Evolutionary conservation across 2,888 invertebrate genomes (phyloP).

Genomic region (Rhagonycha lutea): DNA sequence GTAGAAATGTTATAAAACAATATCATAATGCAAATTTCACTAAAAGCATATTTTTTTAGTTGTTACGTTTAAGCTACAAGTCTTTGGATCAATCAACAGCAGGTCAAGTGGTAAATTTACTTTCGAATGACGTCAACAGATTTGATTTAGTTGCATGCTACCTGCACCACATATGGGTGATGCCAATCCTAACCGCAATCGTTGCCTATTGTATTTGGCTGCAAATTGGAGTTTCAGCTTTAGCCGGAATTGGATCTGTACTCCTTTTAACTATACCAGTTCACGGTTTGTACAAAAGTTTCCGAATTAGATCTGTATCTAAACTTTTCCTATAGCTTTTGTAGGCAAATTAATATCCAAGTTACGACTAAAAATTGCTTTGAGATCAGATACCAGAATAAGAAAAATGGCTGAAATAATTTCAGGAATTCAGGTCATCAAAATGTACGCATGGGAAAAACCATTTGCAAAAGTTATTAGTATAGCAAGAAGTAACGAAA

Average conservation of each 20-base stretch:
- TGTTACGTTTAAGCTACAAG: conserved; percentile 65
- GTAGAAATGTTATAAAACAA: conserved; percentile 55
- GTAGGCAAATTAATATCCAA: conserved; percentile 34
- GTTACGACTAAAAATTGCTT: conserved; percentile 51
- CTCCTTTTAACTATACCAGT: conserved; percentile 57
- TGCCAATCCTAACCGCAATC: conserved; percentile 76
- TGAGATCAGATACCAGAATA: conserved; percentile 64
- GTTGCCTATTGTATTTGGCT: conserved; percentile 75
- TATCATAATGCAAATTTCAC: accelerated
- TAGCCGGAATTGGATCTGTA: conserved; percentile 65
- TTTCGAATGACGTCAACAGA: conserved; percentile 87
- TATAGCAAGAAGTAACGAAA: conserved; percentile 32
- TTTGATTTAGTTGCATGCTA: conserved; percentile 84
- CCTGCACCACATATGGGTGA: conserved; percentile 80
- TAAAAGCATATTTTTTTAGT: conserved; percentile 78
- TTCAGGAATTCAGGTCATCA: conserved; percentile 70
- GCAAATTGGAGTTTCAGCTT: conserved; percentile 63
- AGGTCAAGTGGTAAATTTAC: conserved; percentile 80
- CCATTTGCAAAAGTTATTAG: conserved; percentile 58
- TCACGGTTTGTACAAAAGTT: conserved; percentile 50
- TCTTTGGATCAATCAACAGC: conserved; percentile 80
- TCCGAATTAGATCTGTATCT: not conserved
- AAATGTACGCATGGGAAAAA: conserved; percentile 76
- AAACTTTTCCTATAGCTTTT: conserved; percentile 21
- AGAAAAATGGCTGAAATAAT: conserved; percentile 72